phyloP scores from a whole-genome alignment of 2,888 invertebrate species.

The Ectemnius lituratus region DNA sequence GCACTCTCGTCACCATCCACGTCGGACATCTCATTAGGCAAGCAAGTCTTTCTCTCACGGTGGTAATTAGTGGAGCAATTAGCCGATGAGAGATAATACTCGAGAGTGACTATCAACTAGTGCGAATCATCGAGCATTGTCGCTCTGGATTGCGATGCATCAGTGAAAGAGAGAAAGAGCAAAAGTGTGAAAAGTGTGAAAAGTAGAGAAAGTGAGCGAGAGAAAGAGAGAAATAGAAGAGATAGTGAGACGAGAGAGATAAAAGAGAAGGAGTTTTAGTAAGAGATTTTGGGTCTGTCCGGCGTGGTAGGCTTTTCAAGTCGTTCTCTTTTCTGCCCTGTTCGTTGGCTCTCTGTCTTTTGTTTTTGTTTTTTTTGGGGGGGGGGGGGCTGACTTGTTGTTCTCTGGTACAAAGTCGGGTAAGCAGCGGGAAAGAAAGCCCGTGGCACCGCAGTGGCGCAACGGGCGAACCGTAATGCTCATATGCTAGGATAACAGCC shows the following conservation, averaged over 20 bases:
- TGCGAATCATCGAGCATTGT: not conserved
- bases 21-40: conserved; percentile 40
- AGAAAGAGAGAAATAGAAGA: not conserved
- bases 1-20: conserved; percentile 43
- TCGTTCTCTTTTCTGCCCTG: too few species aligned
- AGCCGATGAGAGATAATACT: too few species aligned
- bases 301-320: conserved; percentile 40
- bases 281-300: conserved; percentile 69
- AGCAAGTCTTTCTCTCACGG: too few species aligned
- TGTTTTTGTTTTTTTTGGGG: too few species aligned
- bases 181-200: not conserved
- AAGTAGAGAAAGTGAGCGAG: not conserved
- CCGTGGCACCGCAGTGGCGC: conserved; percentile 79
- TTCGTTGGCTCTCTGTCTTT: too few species aligned
- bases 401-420: conserved; percentile 71
- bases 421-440: conserved; percentile 69
- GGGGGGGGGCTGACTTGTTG: conserved; percentile 69
- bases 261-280: conserved; percentile 1
- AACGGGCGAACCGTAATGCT: conserved; percentile 81
- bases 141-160: not conserved
- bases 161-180: not conserved
- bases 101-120: not conserved
- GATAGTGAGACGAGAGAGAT: conserved; percentile 2
- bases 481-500: conserved; percentile 89
- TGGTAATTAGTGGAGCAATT: too few species aligned